A percentile compares a stretch with the other conserved stretches of the same genome.
Conservation (phyloP, 2,797 vertebrate species). For the Margarornis squamiger region DNA sequence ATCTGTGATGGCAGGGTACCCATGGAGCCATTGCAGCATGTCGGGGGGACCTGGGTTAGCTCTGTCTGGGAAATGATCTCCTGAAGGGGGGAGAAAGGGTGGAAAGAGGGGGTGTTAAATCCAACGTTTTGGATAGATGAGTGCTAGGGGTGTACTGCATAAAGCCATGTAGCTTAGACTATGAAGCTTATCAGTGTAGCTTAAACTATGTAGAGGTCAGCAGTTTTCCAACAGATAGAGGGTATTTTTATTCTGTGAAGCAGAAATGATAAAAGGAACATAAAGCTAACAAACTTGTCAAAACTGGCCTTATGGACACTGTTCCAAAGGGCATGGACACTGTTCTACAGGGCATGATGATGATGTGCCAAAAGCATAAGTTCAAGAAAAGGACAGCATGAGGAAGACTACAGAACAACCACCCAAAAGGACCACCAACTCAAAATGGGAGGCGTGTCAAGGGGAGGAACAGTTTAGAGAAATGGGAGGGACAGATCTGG, state of each 20-base stretch:
- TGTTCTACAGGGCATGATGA: background rate
- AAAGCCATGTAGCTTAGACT: background rate
- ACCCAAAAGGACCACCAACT: background rate
- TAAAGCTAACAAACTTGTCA: background rate
- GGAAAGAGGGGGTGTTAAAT: background rate
- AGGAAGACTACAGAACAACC: background rate
- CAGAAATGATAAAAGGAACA: background rate
- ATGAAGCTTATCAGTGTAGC: background rate
- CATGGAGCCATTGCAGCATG: rapidly evolving
- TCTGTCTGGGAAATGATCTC: background rate
- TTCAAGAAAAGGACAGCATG: background rate
- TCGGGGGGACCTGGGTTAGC: rapidly evolving
- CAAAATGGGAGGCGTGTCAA: background rate
- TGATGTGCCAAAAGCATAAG: background rate
- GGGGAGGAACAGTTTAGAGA: background rate
- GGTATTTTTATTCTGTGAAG: background rate
- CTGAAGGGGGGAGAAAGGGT: background rate
- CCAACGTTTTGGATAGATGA: background rate
- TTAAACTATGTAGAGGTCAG: background rate
- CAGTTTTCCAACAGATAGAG: background rate
- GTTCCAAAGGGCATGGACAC: background rate
- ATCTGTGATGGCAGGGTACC: rapidly evolving
- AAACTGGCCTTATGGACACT: background rate
- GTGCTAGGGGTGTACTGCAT: background rate
- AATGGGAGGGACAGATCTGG: background rate